phyloP scores from a whole-genome alignment of 2,797 vertebrate genomes.

The Muscicapa comitata region DNA sequence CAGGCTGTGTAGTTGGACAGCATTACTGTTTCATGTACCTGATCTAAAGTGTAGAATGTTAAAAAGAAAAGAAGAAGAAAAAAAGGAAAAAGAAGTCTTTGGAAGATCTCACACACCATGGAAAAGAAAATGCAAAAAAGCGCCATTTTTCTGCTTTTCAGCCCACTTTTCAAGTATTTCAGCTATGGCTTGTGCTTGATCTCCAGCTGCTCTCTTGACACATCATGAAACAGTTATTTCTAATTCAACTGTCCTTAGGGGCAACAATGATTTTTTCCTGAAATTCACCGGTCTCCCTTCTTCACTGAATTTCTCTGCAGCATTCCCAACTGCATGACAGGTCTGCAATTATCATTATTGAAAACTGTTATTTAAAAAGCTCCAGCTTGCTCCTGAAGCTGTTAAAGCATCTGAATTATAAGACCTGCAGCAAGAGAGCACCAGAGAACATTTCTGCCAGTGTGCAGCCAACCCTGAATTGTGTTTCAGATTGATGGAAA shows the following conservation, averaged over 20 bases:
- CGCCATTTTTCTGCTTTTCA: not conserved
- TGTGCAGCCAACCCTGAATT: not conserved
- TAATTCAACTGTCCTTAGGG: not conserved
- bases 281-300: not conserved
- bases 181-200: not conserved
- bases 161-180: not conserved
- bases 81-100: not conserved
- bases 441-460: not conserved
- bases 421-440: not conserved
- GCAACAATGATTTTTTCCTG: not conserved
- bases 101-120: not conserved
- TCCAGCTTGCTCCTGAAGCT: not conserved
- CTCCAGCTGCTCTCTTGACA: not conserved
- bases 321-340: not conserved
- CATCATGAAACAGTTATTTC: not conserved
- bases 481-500: not conserved
- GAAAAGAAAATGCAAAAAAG: not conserved
- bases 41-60: not conserved
- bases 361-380: conserved; percentile 28
- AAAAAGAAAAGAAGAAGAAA: accelerated
- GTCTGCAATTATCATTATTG: conserved; percentile 7
- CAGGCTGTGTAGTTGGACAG: not conserved
- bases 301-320: not conserved
- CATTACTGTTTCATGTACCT: not conserved
- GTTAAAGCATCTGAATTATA: not conserved